Conservation (phyloP, 2,113 vertebrate species). For the Xiphophorus couchianus region DNA sequence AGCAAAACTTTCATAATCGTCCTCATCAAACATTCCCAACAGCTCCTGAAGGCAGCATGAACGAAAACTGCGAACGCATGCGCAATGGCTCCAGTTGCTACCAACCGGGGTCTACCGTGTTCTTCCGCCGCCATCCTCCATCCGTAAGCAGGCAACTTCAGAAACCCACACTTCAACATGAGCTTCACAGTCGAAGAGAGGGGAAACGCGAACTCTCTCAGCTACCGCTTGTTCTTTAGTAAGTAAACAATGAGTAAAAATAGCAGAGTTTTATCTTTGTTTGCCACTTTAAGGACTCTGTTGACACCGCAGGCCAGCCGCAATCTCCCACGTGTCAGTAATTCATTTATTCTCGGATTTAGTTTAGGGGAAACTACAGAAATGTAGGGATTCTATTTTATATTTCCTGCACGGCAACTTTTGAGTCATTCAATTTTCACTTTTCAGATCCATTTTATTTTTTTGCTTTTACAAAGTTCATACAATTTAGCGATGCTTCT, state of each 20-base stretch:
- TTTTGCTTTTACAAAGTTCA: too few species aligned
- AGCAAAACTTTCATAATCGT: background rate
- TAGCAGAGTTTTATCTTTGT: background rate
- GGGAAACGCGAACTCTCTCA: conserved; percentile 82
- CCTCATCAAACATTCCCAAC: conserved; percentile 7
- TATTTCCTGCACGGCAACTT: background rate
- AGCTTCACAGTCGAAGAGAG: conserved; percentile 86
- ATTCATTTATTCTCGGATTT: conserved; percentile 32
- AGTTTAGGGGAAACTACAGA: background rate
- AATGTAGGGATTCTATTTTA: background rate
- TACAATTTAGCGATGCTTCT: background rate
- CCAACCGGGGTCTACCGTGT: background rate
- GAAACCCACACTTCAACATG: conserved; percentile 59
- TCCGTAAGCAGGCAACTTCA: background rate
- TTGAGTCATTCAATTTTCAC: background rate
- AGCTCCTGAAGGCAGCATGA: conserved; percentile 5
- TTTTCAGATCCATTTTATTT: background rate
- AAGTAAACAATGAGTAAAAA: conserved; percentile 62
- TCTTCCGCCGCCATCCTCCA: conserved; percentile 43
- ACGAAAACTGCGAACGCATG: conserved; percentile 35
- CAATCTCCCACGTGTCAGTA: conserved; percentile 71
- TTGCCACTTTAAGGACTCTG: background rate
- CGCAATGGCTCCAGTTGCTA: background rate
- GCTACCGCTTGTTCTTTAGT: conserved; percentile 91
- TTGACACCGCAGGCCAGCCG: background rate